Evolutionary conservation across 2,888 invertebrate species (phyloP).

Genomic region (Psylliodes chrysocephalus): DNA sequence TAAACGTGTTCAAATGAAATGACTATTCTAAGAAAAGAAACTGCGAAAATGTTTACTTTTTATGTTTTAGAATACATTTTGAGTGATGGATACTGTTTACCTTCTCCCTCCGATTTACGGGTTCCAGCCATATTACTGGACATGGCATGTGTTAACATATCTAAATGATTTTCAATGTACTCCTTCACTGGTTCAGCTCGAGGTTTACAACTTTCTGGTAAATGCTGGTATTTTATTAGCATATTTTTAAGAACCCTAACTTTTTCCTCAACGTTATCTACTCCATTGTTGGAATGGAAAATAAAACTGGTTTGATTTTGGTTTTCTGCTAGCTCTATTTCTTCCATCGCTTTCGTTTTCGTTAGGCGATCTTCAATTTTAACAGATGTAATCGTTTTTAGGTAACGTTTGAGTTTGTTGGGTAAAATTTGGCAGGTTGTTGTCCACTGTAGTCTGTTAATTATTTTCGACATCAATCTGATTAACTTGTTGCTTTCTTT

Average conservation of each 20-base stretch:
- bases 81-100: not conserved
- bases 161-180: constrained; percentile 58
- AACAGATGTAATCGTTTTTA: constrained; percentile 44
- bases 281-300: constrained; percentile 44
- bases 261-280: constrained; percentile 44
- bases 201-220: constrained; percentile 55
- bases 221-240: constrained; percentile 54
- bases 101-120: constrained; percentile 4
- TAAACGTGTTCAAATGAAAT: no score
- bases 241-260: constrained; percentile 51
- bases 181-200: constrained; percentile 58
- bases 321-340: constrained; percentile 43
- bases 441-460: constrained; percentile 44
- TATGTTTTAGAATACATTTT: no score
- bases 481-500: constrained; percentile 37
- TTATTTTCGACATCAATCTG: constrained; percentile 44
- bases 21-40: no score
- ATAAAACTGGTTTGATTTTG: constrained; percentile 49
- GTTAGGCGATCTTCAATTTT: constrained; percentile 41
- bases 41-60: no score
- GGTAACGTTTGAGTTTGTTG: constrained; percentile 37
- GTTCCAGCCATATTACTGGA: constrained; percentile 6
- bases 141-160: constrained; percentile 49
- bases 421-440: constrained; percentile 47
- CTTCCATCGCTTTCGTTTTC: constrained; percentile 48